Evolutionary conservation across 1,140 invertebrate species (phyloP).

Genomic region (Solenopsis invicta): DNA sequence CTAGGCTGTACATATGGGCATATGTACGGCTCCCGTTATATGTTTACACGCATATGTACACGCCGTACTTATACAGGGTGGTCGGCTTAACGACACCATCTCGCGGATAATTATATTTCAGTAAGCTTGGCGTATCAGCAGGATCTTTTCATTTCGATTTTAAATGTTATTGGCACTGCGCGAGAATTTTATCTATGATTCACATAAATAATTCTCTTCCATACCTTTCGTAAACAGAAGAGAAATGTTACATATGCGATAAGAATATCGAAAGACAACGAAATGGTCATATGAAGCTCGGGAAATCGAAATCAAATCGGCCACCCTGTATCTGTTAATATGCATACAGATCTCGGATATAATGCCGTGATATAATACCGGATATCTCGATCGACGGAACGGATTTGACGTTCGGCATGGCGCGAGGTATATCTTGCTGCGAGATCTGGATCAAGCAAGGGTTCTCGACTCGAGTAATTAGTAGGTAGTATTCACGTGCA

Average conservation of each 20-base stretch:
- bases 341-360: conserved; percentile 20
- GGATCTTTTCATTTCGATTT: background rate
- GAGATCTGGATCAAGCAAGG: conserved; percentile 63
- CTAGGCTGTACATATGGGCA: conserved; percentile 23
- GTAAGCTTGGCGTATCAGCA: background rate
- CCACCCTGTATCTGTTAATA: conserved; percentile 24
- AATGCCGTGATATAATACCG: conserved; percentile 42
- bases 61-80: conserved; percentile 51
- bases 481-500: conserved; percentile 53
- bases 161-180: background rate
- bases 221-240: background rate
- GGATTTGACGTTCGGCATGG: conserved; percentile 69
- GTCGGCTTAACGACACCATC: background rate
- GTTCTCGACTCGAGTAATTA: conserved; percentile 66
- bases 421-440: conserved; percentile 61
- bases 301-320: background rate
- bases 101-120: background rate
- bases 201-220: background rate
- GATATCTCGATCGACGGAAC: conserved; percentile 47
- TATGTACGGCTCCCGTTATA: conserved; percentile 37
- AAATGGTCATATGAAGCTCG: background rate
- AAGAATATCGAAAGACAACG: background rate
- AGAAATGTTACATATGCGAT: background rate
- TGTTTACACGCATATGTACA: conserved; percentile 38
- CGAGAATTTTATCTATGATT: background rate